Evolutionary conservation across 2,113 vertebrate genomes (phyloP).

Genomic region (Mellivora capensis): DNA sequence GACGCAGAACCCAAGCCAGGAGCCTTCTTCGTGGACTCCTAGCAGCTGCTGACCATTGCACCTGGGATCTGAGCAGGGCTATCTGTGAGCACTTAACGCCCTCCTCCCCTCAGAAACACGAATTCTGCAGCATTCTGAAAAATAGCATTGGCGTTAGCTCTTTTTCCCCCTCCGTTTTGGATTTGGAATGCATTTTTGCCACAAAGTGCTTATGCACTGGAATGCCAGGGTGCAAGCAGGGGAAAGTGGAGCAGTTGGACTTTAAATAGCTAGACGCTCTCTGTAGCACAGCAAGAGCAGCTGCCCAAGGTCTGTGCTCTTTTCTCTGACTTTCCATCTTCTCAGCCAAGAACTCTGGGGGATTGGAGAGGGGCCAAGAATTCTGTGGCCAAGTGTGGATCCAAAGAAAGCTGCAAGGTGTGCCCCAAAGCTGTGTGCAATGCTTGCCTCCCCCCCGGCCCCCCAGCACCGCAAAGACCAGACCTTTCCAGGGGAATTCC

Average conservation of each 20-base stretch:
- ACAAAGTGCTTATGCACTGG: background rate
- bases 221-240: background rate
- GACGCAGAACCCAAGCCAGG: background rate
- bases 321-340: slow-evolving; percentile 56
- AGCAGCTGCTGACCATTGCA: background rate
- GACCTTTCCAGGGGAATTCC: background rate
- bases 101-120: background rate
- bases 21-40: background rate
- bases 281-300: background rate
- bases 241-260: slow-evolving; percentile 34
- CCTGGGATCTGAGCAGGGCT: background rate
- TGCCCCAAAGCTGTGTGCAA: background rate
- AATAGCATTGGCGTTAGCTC: background rate
- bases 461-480: background rate
- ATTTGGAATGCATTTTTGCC: background rate
- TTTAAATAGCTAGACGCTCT: slow-evolving; percentile 51
- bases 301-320: slow-evolving; percentile 56
- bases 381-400: slow-evolving; percentile 20
- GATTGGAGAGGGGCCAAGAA: slow-evolving; percentile 56
- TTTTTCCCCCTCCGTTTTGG: background rate
- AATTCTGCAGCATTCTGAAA: background rate
- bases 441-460: background rate
- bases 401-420: slow-evolving; percentile 19
- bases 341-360: slow-evolving; percentile 60
- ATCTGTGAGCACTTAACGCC: fast-evolving